These are phyloP conservation scores for Chironomus tentans DNA, from an alignment of 2,888 invertebrate species.

Conservation along the genomic window DNA sequence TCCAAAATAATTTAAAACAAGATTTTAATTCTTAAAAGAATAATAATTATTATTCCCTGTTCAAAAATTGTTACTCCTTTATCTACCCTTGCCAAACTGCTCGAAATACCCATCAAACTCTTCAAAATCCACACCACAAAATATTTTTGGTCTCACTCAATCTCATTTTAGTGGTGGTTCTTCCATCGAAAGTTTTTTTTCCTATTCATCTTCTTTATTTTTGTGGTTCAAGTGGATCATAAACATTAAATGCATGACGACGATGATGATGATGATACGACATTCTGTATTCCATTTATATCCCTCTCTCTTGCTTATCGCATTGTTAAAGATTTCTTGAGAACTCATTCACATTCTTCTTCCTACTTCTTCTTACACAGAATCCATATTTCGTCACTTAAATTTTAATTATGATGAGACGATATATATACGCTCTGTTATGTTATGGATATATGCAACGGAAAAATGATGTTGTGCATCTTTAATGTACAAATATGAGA, in stretches of 20 bases:
- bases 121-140: too few relatives aligned
- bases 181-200: background rate
- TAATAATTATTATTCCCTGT: too few relatives aligned
- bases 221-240: slow-evolving; percentile 9
- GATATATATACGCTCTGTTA: background rate
- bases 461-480: too few relatives aligned
- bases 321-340: background rate
- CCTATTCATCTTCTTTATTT: background rate
- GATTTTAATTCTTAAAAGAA: too few relatives aligned
- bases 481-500: background rate
- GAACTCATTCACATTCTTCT: background rate
- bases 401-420: background rate
- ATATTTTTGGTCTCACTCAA: too few relatives aligned
- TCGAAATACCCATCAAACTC: too few relatives aligned
- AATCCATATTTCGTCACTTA: background rate
- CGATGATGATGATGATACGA: slow-evolving; percentile 3
- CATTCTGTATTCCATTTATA: background rate
- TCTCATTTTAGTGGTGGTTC: too few relatives aligned
- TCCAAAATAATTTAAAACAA: too few relatives aligned
- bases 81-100: too few relatives aligned
- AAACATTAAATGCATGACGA: background rate
- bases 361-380: too few relatives aligned
- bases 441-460: too few relatives aligned
- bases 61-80: too few relatives aligned
- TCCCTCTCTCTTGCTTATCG: background rate